These are phyloP conservation scores for Onychomys arenicola DNA, from an alignment of 2,797 vertebrate species.

Conservation along the genomic window DNA sequence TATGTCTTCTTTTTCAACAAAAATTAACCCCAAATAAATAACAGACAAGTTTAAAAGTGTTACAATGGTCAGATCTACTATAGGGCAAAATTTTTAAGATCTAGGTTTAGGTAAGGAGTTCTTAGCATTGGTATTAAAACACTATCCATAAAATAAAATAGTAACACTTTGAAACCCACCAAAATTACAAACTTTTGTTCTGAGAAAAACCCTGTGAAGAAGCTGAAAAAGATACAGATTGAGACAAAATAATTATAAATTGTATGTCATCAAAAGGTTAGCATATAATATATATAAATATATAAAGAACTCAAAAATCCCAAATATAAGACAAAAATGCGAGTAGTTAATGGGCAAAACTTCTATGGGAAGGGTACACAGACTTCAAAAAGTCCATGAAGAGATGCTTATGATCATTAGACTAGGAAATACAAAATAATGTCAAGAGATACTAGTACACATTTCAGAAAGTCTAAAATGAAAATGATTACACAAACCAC, in stretches of 20 bases:
- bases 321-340: neutral
- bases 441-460: neutral
- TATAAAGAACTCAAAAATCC: neutral
- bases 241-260: neutral
- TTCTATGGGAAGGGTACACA: neutral
- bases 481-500: neutral
- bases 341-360: neutral
- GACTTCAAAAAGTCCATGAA: neutral
- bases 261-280: neutral
- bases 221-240: neutral
- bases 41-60: neutral
- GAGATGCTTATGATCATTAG: neutral
- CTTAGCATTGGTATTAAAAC: neutral
- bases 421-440: neutral
- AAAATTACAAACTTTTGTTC: neutral
- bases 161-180: neutral
- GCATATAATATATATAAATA: neutral
- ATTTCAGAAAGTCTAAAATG: neutral
- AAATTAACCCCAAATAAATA: neutral
- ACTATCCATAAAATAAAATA: neutral
- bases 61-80: neutral
- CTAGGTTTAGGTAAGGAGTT: neutral
- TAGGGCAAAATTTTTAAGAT: neutral
- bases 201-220: neutral
- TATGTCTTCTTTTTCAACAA: neutral